Evolutionary conservation across 2,113 vertebrate genomes (phyloP), one percentile per base, ranked within the genome.

Genomic region (Ciconia stormi): DNA sequence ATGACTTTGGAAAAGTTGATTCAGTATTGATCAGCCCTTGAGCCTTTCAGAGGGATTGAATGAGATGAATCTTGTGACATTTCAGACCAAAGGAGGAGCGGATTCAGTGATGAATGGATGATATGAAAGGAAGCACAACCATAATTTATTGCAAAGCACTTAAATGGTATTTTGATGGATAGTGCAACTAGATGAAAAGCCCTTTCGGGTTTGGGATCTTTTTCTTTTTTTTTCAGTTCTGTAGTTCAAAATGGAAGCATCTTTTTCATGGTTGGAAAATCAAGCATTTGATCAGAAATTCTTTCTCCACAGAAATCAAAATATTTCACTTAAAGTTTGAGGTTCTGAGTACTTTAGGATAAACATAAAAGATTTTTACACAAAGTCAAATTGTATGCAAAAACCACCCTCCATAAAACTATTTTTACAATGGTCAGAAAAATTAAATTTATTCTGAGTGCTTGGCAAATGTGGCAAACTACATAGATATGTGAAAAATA

Each of bases 151-250:
- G 87, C 83, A 26, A 67, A 93, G 89, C 16, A 27, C 26, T 89
- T 87, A 66, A 61, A 83, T 73, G 55, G 80, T 42, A 92, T 91
- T 93, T 92, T 97, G 94, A 95, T 94, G 87, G 86, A 95, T 87
- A 66, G 80, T 66, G 62, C 56, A 82, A 63, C 21, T 8, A 93
- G 56, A 94, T 91, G 32, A 96, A 93, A 97, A 96, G 69, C 50
- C 44, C 25, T 95, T 96, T 82, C 3, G 6, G 38, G 46, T 42
- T 72, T 59, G 47, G 23, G 77, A 38, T 13, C 4, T n/a, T 67
- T 90, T 23, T 50, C 6, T 38, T 46, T 44, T 46, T 14, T 22
- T 55, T 29, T 1, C 38, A 67, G 80, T 92, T 91, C 93, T 94
- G 55, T 58, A 81, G 87, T 95, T 96, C 81, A 94, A 93, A 95